Base-by-base conservation (phyloP, 2,797 vertebrate species). In the Anabacerthia variegaticeps region DNA sequence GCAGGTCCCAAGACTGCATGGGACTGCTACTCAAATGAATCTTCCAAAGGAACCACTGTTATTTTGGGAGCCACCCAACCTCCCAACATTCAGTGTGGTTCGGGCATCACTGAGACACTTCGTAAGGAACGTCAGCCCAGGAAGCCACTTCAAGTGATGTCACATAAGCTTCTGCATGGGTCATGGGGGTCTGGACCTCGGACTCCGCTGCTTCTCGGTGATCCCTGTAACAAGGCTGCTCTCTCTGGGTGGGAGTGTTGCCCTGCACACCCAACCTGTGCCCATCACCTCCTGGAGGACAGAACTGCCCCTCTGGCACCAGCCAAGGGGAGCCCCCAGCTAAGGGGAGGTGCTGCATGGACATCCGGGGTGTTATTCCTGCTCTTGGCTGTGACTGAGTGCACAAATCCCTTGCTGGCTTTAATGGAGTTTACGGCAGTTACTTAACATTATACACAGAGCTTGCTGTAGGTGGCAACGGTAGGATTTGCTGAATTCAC, bases 241-340 rank as follows among this genome's bases (percentile, higher is more conserved):
- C 41, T n/a, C 4, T 2, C 32, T 63, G 55, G 10, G 13, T n/a
- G 32, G 52, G 22, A 20, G 1, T 30, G 39, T 36, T 68, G 44
- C 51, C 28, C 1, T 7, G n/a, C 15, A 2, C 0, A 0, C 20
- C 39, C 0, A 0, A 37, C 30, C 41, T 43, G 12, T 0, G 0
- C 0, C 1, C 34, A 2, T 23, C 75, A 30, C 19, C 55, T 49
- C 54, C 43, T 71, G 1, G 0, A 46, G 73, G 59, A 7, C 8
- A 2, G 22, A 36, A 10, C 24, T 1, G 12, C 3, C 28, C 41
- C 12, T 1, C 9, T 30, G 36, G 23, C 43, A 14, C 3, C 78
- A 36, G 39, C 37, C 21, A 7, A 49, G 54, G 26, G n/a, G 17
- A 9, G 22, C 26, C 51, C 28, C 14, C 37, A 30, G 2, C 39